These are phyloP conservation scores for Agrochola lychnidis DNA, from an alignment of 2,888 invertebrate species.

Conservation along the genomic window DNA sequence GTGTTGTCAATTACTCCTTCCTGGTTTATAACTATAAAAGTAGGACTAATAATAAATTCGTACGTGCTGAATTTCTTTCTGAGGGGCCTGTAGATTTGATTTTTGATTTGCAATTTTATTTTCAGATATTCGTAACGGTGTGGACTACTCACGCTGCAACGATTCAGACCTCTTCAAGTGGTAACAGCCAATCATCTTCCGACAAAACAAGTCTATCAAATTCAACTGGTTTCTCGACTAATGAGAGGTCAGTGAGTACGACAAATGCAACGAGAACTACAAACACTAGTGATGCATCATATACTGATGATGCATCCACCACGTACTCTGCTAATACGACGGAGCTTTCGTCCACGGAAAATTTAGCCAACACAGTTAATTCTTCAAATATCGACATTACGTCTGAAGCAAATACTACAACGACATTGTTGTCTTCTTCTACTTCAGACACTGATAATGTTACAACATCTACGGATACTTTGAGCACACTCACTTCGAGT, in stretches of 20 bases:
- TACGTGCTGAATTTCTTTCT: background rate
- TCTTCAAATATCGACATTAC: slow-evolving; percentile 38
- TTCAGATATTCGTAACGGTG: slow-evolving; percentile 54
- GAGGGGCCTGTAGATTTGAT: background rate
- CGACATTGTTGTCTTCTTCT: slow-evolving; percentile 23
- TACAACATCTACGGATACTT: slow-evolving; percentile 33
- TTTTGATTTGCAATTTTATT: slow-evolving; percentile 17
- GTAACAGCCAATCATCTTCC: slow-evolving; percentile 40
- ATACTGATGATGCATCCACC: slow-evolving; percentile 27
- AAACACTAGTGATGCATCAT: slow-evolving; percentile 43
- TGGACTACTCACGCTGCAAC: slow-evolving; percentile 47
- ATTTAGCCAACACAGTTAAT: slow-evolving; percentile 34
- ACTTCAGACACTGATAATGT: slow-evolving; percentile 32
- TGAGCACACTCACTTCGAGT: slow-evolving; percentile 36
- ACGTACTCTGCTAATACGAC: slow-evolving; percentile 45
- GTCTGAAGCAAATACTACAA: slow-evolving; percentile 38
- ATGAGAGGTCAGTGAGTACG: slow-evolving; percentile 30
- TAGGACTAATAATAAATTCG: background rate
- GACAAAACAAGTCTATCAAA: slow-evolving; percentile 44
- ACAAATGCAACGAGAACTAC: slow-evolving; percentile 27
- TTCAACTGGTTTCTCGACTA: slow-evolving; percentile 45
- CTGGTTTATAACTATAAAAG: background rate
- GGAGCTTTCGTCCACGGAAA: slow-evolving; percentile 22
- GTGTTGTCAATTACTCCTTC: background rate
- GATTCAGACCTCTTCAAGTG: slow-evolving; percentile 37